Percentiles rank a stretch among this genome's conserved stretches.
Evolutionary conservation across 2,888 invertebrate species (phyloP).

Genomic region (Lochmaea capreae): DNA sequence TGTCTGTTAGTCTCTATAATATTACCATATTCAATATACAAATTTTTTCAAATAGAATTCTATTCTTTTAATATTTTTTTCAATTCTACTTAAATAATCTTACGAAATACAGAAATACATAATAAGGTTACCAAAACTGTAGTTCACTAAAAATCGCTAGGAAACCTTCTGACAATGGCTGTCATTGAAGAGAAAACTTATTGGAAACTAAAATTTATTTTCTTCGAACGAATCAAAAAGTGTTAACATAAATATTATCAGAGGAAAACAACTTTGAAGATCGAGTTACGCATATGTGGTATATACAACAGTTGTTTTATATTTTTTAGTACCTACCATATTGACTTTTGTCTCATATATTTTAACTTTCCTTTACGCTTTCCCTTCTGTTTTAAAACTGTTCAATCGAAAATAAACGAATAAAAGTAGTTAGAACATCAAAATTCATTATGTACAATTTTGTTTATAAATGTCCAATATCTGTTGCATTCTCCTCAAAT

Average conservation of each 20-base stretch:
- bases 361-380: conserved; percentile 1
- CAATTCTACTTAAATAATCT: no score
- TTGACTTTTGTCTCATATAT: background rate
- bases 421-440: no score
- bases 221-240: background rate
- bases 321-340: background rate
- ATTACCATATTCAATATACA: no score
- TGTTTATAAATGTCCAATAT: no score
- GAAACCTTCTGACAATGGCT: background rate
- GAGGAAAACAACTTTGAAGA: conserved; percentile 2
- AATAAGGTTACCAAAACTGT: background rate
- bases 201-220: background rate
- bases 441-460: no score
- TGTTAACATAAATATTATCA: conserved; percentile 1
- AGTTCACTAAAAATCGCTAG: background rate
- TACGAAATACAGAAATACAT: no score
- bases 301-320: conserved; percentile 6
- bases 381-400: background rate
- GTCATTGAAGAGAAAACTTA: conserved; percentile 5
- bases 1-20: no score
- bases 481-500: no score
- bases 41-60: no score
- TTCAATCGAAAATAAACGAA: background rate
- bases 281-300: conserved; percentile 14
- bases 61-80: no score